These are phyloP conservation scores for Nebria salina DNA, from an alignment of 2,888 invertebrate species.

Conservation along the genomic window DNA sequence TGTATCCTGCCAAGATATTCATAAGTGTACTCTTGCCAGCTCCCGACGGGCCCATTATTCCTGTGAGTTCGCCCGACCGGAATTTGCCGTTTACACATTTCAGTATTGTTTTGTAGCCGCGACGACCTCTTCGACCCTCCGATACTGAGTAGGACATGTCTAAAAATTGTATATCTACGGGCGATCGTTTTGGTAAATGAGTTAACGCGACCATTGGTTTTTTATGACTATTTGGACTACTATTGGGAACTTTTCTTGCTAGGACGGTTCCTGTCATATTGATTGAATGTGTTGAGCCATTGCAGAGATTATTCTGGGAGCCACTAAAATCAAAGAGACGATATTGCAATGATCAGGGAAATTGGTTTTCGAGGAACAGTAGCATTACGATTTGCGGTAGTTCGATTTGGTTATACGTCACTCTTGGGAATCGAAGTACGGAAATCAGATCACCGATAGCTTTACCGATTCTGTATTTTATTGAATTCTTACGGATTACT, in stretches of 20 bases:
- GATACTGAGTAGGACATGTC: conserved; percentile 90
- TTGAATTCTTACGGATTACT: too few species aligned
- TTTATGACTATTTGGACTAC: conserved; percentile 73
- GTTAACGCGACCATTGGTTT: conserved; percentile 80
- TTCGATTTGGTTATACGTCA: background rate
- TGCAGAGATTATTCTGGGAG: conserved; percentile 79
- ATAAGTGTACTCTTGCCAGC: conserved; percentile 84
- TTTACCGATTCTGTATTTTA: too few species aligned
- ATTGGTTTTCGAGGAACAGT: background rate
- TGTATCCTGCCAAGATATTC: conserved; percentile 89
- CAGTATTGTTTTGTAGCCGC: conserved; percentile 86
- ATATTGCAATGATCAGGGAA: conserved; percentile 6
- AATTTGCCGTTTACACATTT: conserved; percentile 91
- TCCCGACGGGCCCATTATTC: conserved; percentile 95
- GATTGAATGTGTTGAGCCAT: conserved; percentile 67
- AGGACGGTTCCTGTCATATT: conserved; percentile 58
- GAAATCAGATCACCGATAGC: too few species aligned
- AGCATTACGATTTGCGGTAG: background rate
- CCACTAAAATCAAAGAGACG: conserved; percentile 66
- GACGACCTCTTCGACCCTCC: conserved; percentile 78
- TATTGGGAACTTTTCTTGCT: conserved; percentile 76
- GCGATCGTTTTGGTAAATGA: conserved; percentile 85
- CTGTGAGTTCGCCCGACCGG: conserved; percentile 89
- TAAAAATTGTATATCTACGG: conserved; percentile 90
- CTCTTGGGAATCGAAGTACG: too few species aligned